Evolutionary conservation across 2,113 vertebrate species (phyloP).

Genomic region (Hepsetus odoe): DNA sequence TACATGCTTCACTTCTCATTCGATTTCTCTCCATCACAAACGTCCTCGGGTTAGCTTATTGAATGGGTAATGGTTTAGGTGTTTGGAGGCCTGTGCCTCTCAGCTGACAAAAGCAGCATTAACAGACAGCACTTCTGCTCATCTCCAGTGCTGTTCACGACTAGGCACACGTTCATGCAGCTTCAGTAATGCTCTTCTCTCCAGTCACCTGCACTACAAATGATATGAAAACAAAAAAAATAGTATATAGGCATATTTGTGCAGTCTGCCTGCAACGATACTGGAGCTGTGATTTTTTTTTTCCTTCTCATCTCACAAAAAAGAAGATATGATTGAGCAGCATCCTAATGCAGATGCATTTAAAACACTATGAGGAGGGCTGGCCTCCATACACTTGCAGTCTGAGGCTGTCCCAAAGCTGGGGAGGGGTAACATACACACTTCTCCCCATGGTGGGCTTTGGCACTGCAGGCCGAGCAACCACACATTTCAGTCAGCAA

Average conservation of each 20-base stretch:
- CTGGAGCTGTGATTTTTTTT: conserved; percentile 46
- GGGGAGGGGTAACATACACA: conserved; percentile 55
- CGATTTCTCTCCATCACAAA: conserved; percentile 72
- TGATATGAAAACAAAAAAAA: conserved; percentile 55
- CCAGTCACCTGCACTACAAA: conserved; percentile 66
- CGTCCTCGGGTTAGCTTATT: conserved; percentile 80
- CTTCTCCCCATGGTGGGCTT: conserved; percentile 68
- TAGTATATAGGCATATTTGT: conserved; percentile 68
- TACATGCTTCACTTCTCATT: conserved; percentile 55
- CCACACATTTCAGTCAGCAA: conserved; percentile 59
- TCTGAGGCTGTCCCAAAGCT: conserved; percentile 33
- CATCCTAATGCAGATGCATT: conserved; percentile 49
- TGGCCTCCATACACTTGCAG: conserved; percentile 52
- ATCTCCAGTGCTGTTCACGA: conserved; percentile 67
- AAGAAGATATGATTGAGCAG: conserved; percentile 41
- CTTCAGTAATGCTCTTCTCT: conserved; percentile 66
- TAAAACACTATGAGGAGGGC: conserved; percentile 67
- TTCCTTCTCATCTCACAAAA: conserved; percentile 28
- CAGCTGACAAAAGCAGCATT: conserved; percentile 72
- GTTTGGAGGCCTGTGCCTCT: conserved; percentile 54
- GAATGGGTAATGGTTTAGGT: conserved; percentile 69
- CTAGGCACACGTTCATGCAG: conserved; percentile 75
- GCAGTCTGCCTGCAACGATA: conserved; percentile 72
- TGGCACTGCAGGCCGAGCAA: conserved; percentile 81
- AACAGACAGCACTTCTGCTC: conserved; percentile 66